Evolutionary conservation across 2,888 invertebrate genomes (phyloP).

Genomic region (Miltochrista miniata): DNA sequence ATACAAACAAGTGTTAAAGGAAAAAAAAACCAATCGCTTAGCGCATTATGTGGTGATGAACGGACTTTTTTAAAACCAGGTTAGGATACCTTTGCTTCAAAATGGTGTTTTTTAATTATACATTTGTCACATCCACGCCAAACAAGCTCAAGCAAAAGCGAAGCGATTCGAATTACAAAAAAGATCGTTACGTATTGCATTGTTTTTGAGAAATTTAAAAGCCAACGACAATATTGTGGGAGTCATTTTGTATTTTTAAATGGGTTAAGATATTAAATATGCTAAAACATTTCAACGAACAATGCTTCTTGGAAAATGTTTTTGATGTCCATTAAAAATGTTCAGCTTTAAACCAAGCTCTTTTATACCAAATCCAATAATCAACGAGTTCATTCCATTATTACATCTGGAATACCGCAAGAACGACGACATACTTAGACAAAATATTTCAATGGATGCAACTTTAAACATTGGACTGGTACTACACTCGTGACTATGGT

Average conservation of each 20-base stretch:
- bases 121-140: constrained; percentile 59
- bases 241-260: constrained; percentile 14
- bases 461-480: no score
- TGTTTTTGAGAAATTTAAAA: constrained; percentile 20
- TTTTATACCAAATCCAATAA: no score
- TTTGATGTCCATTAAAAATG: no score
- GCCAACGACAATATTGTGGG: constrained; percentile 53
- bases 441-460: no score
- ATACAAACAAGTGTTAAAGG: constrained; percentile 83
- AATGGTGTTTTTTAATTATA: constrained; percentile 12
- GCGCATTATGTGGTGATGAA: constrained; percentile 65
- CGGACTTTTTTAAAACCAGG: constrained; percentile 28
- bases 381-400: no score
- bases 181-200: constrained; percentile 33
- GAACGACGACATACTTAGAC: no score
- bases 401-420: no score
- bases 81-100: constrained; percentile 8
- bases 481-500: no score
- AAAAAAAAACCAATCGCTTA: constrained; percentile 71
- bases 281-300: no score
- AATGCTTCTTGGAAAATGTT: no score
- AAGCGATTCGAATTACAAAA: constrained; percentile 62
- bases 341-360: no score
- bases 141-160: constrained; percentile 80
- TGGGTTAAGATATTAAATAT: background rate